Percentiles rank a stretch among this genome's conserved stretches.
These are phyloP conservation scores for Pollenia angustigena DNA, from an alignment of 2,888 invertebrate species.

Conservation along the genomic window DNA sequence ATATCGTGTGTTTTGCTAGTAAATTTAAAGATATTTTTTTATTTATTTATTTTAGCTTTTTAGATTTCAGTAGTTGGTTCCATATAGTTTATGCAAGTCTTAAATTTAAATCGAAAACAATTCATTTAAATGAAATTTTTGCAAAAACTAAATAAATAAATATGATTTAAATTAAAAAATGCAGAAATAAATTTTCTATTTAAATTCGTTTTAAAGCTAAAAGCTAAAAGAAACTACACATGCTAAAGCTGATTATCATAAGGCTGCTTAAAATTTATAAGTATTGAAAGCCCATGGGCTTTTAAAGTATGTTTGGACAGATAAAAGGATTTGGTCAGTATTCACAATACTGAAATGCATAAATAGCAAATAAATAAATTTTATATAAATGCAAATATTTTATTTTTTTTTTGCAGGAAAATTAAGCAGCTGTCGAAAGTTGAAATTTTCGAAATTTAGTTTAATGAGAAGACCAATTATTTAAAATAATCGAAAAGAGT, in stretches of 20 bases:
- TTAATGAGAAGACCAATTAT: neutral
- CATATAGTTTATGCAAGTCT: conserved; percentile 14
- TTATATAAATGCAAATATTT: neutral
- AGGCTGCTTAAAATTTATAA: neutral
- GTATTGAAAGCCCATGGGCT: conserved; percentile 24
- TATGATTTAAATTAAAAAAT: conserved; percentile 43
- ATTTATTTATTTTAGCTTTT: conserved; percentile 40
- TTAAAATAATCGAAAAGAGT: neutral
- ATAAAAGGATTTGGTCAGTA: conserved; percentile 21
- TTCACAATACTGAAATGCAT: neutral
- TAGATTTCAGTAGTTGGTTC: conserved; percentile 51
- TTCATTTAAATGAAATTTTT: conserved; percentile 41
- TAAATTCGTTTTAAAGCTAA: neutral
- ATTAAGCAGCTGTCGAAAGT: neutral
- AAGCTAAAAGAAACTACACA: no score
- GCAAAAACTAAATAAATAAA: neutral
- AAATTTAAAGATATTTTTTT: conserved; percentile 21
- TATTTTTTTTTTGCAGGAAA: neutral
- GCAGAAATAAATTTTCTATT: conserved; percentile 33
- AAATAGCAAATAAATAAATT: neutral
- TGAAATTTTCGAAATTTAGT: no score
- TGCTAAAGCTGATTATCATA: conserved; percentile 25
- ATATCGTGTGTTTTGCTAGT: neutral
- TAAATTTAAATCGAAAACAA: conserved; percentile 45
- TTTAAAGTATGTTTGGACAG: conserved; percentile 4